A percentile compares a stretch with the other conserved stretches of the same genome.
phyloP scores from a whole-genome alignment of 2,797 vertebrate genomes.

The Lemur catta region DNA sequence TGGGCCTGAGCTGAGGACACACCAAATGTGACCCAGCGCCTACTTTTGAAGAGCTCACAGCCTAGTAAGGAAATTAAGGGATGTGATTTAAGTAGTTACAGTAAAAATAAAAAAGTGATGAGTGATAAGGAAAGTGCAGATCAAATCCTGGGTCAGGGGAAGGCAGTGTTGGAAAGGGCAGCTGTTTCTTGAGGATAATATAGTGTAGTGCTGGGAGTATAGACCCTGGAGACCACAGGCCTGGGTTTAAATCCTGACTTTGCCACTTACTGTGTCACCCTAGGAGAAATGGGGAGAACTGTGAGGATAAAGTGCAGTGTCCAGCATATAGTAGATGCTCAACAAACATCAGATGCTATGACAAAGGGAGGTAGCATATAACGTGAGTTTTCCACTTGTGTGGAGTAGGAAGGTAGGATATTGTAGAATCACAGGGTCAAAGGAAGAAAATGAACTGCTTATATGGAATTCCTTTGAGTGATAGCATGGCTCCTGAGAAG shows the following conservation, averaged over 20 bases:
- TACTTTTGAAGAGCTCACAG: conserved; percentile 24
- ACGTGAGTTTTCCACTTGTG: neutral
- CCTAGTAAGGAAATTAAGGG: conserved; percentile 19
- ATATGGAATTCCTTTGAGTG: neutral
- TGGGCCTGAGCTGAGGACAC: neutral
- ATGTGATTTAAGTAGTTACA: neutral
- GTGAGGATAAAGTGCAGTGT: neutral
- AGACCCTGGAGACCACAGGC: neutral
- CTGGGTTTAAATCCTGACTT: neutral
- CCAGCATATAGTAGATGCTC: neutral
- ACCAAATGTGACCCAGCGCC: neutral
- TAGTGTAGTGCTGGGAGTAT: neutral
- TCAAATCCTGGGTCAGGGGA: conserved; percentile 9
- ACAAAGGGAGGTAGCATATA: neutral
- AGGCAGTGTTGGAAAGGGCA: neutral
- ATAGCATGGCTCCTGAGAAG: neutral
- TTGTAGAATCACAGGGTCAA: neutral
- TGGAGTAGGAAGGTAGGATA: neutral
- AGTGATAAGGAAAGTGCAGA: neutral
- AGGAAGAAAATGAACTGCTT: neutral
- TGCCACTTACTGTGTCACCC: neutral
- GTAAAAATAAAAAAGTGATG: neutral
- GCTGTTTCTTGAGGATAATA: neutral
- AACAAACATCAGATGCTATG: neutral
- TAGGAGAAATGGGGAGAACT: neutral